Evolutionary conservation across 2,888 invertebrate species (phyloP), one percentile per base, ranked within the genome.

Genomic region (Zonitis immaculata): DNA sequence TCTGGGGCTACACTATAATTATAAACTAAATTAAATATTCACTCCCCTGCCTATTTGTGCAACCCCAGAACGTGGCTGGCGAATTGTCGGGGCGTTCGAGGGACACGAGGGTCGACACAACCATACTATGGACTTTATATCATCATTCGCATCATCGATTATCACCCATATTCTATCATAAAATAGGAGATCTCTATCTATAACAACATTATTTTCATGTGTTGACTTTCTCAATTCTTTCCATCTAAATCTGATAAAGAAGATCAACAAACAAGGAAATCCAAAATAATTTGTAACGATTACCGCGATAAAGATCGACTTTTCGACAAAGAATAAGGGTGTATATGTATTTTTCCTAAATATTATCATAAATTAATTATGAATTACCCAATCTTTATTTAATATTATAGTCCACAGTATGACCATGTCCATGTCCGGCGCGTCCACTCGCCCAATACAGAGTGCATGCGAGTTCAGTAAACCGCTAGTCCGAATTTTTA

Each of bases 381-480:
- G 6, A 26, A 7, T 20, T n/a, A 11, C 6, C 39, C 11, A n/a
- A n/a, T n/a, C n/a, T n/a, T n/a, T n/a, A n/a, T n/a, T n/a, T n/a
- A n/a, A n/a, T n/a, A n/a, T n/a, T 4, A 39, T 11, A 39, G 39
- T 39, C 39, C 39, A 39, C n/a, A 39, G 39, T 39, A 39, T 39
- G 39, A 39, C 18, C 39, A 39, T 39, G 47, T 47, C 39, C 46
- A 46, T 14, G 42, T 39, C 51, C 51, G 39, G 39, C 39, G 50
- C 50, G 58, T 58, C 58, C 58, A 55, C 49, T 56, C 53, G 50
- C 56, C 52, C 52, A 52, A 44, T 56, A 51, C 53, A 58, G 58
- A 56, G 57, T 57, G 58, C 58, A 58, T 58, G 58, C 58, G 56
- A 56, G 30, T 58, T 58, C 53, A 56, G 58, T 58, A 56, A 58